Conservation (phyloP, 2,113 vertebrate species). For the Perca flavescens region DNA sequence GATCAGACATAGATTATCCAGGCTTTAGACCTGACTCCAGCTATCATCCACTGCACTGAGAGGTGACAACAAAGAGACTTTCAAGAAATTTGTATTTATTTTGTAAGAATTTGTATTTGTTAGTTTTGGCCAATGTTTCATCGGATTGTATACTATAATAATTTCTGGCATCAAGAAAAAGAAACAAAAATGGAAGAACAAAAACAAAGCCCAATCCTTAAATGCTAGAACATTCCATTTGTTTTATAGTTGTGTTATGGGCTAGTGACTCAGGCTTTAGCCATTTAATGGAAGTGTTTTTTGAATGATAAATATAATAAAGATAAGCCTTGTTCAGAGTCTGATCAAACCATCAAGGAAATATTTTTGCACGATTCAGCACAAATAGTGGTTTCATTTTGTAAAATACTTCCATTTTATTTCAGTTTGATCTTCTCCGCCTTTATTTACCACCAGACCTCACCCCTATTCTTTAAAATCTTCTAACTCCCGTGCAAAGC, state of each 20-base stretch:
- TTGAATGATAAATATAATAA: too few species aligned
- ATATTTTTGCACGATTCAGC: background rate
- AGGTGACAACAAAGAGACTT: background rate
- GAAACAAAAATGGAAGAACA: background rate
- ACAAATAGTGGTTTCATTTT: background rate
- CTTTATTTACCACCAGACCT: background rate
- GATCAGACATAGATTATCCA: constrained; percentile 67
- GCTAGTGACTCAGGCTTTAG: constrained; percentile 8
- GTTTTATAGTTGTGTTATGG: background rate
- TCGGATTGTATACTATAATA: background rate
- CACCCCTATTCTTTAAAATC: background rate
- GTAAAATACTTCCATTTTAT: background rate
- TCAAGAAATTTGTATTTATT: background rate
- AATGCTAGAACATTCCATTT: background rate
- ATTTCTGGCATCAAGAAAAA: background rate
- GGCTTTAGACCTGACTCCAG: constrained; percentile 62
- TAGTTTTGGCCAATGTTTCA: background rate
- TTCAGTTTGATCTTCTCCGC: background rate
- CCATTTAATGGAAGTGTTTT: background rate
- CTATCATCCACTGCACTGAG: constrained; percentile 61
- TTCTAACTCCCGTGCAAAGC: background rate
- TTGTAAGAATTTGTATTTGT: background rate
- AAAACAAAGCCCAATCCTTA: background rate
- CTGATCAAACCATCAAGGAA: background rate
- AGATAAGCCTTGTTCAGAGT: too few species aligned